Conservation (phyloP, 2,113 vertebrate genomes). For the Apodemus speciosus region DNA sequence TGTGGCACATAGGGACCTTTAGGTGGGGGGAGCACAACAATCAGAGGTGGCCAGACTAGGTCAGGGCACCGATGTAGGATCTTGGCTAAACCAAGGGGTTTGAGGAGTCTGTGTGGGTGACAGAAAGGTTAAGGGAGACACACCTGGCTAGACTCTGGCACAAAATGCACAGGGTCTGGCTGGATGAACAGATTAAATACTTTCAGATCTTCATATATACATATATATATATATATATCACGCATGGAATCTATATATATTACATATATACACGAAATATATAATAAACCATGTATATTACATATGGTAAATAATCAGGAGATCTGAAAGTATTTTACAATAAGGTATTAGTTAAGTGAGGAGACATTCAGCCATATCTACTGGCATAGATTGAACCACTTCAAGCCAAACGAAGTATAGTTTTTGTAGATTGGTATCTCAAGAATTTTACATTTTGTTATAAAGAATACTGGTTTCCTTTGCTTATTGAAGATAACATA, state of each 20-base stretch:
- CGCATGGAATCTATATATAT: no score
- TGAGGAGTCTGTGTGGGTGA: neutral
- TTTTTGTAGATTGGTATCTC: neutral
- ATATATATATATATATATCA: no score
- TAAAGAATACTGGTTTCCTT: neutral
- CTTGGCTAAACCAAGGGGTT: neutral
- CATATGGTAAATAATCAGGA: neutral
- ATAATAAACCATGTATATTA: neutral
- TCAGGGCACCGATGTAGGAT: neutral
- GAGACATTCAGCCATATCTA: neutral
- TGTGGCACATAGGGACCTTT: neutral
- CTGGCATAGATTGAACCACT: neutral
- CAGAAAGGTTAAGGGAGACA: neutral
- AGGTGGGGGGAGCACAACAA: neutral
- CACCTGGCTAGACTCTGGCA: neutral
- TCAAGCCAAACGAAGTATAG: neutral
- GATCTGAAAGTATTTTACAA: neutral
- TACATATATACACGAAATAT: no score
- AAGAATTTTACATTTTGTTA: neutral
- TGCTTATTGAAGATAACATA: neutral
- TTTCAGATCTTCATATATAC: no score
- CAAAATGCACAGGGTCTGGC: neutral
- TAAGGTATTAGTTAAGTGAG: neutral
- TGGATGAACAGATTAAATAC: neutral
- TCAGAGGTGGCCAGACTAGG: neutral